Evolutionary conservation across 2,797 vertebrate genomes (phyloP).

Genomic region (Spinus olivaceus): DNA sequence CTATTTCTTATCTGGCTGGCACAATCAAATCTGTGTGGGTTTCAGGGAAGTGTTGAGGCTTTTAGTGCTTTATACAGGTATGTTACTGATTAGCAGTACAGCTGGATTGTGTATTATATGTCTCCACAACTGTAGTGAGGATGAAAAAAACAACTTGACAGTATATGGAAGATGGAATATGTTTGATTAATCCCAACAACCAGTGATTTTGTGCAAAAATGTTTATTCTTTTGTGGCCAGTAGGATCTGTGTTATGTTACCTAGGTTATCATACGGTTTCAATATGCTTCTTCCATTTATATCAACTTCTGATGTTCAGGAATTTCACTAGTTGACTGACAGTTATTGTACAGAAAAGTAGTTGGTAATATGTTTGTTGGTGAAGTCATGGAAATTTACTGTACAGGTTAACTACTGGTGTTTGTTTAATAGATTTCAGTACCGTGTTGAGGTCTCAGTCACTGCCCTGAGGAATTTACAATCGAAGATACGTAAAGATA

Average conservation of each 20-base stretch:
- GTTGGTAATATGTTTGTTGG: neutral
- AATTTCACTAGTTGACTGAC: neutral
- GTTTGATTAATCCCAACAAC: neutral
- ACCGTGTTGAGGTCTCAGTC: conserved; percentile 5
- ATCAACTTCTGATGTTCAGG: neutral
- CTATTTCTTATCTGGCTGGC: neutral
- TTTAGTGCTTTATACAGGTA: neutral
- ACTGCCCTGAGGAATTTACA: conserved; percentile 31
- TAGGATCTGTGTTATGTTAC: neutral
- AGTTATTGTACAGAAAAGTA: neutral
- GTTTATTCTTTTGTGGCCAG: neutral
- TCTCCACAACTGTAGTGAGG: neutral
- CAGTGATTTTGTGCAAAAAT: neutral
- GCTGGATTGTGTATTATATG: neutral
- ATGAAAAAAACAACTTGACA: neutral
- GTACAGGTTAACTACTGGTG: neutral
- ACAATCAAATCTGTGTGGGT: neutral
- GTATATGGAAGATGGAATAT: neutral
- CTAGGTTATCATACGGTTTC: neutral
- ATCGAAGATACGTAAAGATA: neutral
- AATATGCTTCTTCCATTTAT: neutral
- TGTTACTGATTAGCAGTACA: neutral
- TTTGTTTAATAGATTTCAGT: conserved; percentile 10
- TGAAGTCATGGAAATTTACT: conserved; percentile 43
- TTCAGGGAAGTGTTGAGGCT: neutral